phyloP scores from a whole-genome alignment of 2,888 invertebrate genomes.

The Rhodophaea formosa region DNA sequence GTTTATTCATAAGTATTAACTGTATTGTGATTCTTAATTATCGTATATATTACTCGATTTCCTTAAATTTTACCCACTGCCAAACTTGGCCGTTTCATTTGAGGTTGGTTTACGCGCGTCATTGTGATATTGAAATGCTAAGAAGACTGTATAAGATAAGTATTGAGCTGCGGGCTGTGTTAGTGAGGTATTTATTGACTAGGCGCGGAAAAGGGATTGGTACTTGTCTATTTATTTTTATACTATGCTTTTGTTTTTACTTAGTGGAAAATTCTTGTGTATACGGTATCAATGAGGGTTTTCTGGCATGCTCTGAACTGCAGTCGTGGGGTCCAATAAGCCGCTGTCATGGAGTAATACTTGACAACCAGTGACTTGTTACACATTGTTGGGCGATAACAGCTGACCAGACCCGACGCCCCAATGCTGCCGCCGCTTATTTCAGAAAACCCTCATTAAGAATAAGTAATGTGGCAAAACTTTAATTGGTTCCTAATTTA shows the following conservation, averaged over 20 bases:
- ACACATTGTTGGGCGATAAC: no score
- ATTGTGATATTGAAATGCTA: conserved; percentile 64
- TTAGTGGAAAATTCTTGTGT: background rate
- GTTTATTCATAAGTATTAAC: conserved; percentile 74
- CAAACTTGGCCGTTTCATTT: conserved; percentile 52
- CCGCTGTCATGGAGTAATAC: no score
- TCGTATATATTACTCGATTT: conserved; percentile 63
- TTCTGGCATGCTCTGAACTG: no score
- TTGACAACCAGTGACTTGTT: no score
- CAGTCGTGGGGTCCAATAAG: no score
- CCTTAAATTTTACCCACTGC: conserved; percentile 58
- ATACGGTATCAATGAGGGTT: background rate
- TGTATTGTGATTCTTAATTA: conserved; percentile 77
- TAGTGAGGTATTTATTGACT: conserved; percentile 39
- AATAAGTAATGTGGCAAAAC: background rate
- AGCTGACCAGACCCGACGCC: no score
- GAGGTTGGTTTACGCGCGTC: conserved; percentile 49
- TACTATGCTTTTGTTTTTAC: background rate
- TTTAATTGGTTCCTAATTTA: background rate
- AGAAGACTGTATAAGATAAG: conserved; percentile 38
- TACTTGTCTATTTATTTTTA: conserved; percentile 33
- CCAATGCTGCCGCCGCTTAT: no score
- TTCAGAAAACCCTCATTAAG: no score
- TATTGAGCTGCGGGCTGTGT: conserved; percentile 50
- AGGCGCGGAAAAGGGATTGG: conserved; percentile 27